Percentiles rank a stretch among this genome's conserved stretches.
These are phyloP conservation scores for Drosophila barbarae DNA, from an alignment of 2,888 invertebrate species.

Conservation along the genomic window DNA sequence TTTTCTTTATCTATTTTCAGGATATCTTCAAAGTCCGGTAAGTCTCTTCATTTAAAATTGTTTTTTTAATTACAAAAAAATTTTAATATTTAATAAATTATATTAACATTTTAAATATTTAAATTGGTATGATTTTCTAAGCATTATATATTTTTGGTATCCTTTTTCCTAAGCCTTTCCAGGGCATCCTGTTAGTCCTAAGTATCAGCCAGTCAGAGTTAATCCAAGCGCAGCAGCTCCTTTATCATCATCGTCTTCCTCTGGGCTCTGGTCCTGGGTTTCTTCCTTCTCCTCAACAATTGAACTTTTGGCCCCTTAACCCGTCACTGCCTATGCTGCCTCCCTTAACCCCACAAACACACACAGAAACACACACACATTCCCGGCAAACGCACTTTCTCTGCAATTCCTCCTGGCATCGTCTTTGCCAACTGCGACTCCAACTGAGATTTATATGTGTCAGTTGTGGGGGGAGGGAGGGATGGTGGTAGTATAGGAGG, in stretches of 20 bases:
- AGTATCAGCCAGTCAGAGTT: not conserved
- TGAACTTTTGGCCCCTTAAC: conserved; percentile 31
- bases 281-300: conserved; percentile 20
- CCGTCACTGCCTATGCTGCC: conserved; percentile 1
- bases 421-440: conserved; percentile 42
- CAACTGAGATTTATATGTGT: conserved; percentile 64
- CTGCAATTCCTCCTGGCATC: conserved; percentile 13
- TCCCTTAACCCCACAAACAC: conserved; percentile 1
- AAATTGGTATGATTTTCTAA: not conserved
- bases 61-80: not conserved
- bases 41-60: too few relatives aligned
- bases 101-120: not conserved
- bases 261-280: not conserved
- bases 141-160: not conserved
- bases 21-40: too few relatives aligned
- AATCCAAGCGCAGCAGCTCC: conserved; percentile 27
- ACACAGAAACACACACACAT: not conserved
- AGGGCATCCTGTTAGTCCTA: not conserved
- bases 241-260: conserved; percentile 12
- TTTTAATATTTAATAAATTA: not conserved
- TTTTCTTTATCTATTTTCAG: not conserved
- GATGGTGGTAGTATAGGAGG: not conserved
- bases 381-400: conserved; percentile 1
- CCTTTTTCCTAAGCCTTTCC: not conserved
- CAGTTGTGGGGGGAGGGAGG: conserved; percentile 10